Percentiles rank a stretch among this genome's conserved stretches.
Evolutionary conservation across 92 coral and sea anemone genomes (phyloP).

Genomic region (Heliopora coerulea): DNA sequence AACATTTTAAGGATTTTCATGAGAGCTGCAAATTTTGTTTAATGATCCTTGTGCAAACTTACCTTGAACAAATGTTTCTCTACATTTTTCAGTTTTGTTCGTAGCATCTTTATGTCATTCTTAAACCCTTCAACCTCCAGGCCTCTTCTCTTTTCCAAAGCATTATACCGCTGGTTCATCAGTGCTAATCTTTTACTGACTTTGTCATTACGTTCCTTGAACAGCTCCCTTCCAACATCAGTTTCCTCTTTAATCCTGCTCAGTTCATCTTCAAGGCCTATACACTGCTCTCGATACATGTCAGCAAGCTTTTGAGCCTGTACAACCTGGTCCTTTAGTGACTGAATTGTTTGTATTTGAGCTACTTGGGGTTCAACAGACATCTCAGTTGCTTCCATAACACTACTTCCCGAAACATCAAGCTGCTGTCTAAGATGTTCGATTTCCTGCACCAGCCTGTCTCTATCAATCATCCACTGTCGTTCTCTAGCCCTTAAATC

Average conservation of each 20-base stretch:
- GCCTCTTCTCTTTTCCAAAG: conserved; percentile 84
- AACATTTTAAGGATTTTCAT: too few relatives aligned
- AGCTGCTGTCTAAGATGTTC: conserved; percentile 79
- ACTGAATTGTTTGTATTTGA: conserved; percentile 81
- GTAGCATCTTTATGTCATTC: conserved; percentile 86
- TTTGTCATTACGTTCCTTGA: conserved; percentile 91
- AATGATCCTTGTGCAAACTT: too few relatives aligned
- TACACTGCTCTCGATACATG: conserved; percentile 98
- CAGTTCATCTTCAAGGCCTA: conserved; percentile 91
- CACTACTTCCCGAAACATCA: conserved; percentile 74
- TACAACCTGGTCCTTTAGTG: conserved; percentile 84
- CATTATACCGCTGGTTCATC: conserved; percentile 91
- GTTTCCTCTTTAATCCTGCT: conserved; percentile 86
- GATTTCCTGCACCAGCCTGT: conserved; percentile 80
- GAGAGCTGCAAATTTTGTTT: too few relatives aligned
- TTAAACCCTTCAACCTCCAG: conserved; percentile 97
- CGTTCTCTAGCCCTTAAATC: conserved; percentile 94
- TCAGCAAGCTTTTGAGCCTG: conserved; percentile 95
- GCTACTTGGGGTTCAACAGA: conserved; percentile 87
- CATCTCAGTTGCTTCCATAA: conserved; percentile 86
- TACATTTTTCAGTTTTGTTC: conserved; percentile 84
- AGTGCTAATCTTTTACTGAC: conserved; percentile 77
- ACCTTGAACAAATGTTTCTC: conserved; percentile 97
- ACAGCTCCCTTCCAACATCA: conserved; percentile 93
- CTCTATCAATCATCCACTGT: conserved; percentile 97